A percentile compares a stretch with the other conserved stretches of the same genome.
These are phyloP conservation scores for Rhingia rostrata DNA, from an alignment of 2,888 invertebrate species.

Conservation along the genomic window DNA sequence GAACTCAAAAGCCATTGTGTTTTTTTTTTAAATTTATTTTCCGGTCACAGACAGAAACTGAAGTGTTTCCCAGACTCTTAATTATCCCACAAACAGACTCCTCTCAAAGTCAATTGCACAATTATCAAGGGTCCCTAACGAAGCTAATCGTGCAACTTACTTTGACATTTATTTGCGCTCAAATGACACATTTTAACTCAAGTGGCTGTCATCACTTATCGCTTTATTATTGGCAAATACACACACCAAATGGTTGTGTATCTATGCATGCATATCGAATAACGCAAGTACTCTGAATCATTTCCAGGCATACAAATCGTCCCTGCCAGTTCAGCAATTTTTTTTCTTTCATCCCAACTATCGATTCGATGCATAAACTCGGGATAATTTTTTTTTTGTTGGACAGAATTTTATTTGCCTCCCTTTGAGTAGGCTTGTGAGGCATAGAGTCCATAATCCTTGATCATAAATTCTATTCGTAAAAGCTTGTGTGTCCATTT, in stretches of 20 bases:
- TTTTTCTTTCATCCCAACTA: neutral
- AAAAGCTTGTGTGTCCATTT: too few species aligned
- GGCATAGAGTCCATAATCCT: too few species aligned
- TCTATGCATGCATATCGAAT: slow-evolving; percentile 6
- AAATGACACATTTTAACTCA: slow-evolving; percentile 14
- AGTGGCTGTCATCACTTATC: slow-evolving; percentile 21
- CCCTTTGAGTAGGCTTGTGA: too few species aligned
- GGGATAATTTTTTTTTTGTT: too few species aligned
- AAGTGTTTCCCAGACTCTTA: too few species aligned
- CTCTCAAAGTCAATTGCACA: neutral
- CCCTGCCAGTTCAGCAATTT: neutral
- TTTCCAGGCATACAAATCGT: slow-evolving; percentile 27
- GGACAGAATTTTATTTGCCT: too few species aligned
- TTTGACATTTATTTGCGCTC: slow-evolving; percentile 29
- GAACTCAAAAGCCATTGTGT: too few species aligned
- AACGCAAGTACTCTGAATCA: slow-evolving; percentile 56
- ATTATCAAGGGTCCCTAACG: neutral
- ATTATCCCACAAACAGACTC: too few species aligned
- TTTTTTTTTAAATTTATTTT: too few species aligned
- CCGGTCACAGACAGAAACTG: too few species aligned
- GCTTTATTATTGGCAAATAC: neutral
- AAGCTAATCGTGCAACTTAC: slow-evolving; percentile 13
- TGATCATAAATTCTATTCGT: too few species aligned
- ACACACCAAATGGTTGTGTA: neutral
- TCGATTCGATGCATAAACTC: neutral